A percentile compares a stretch with the other conserved stretches of the same genome.
Conservation (phyloP, 2,888 invertebrate genomes). For the Rhogogaster chlorosoma region DNA sequence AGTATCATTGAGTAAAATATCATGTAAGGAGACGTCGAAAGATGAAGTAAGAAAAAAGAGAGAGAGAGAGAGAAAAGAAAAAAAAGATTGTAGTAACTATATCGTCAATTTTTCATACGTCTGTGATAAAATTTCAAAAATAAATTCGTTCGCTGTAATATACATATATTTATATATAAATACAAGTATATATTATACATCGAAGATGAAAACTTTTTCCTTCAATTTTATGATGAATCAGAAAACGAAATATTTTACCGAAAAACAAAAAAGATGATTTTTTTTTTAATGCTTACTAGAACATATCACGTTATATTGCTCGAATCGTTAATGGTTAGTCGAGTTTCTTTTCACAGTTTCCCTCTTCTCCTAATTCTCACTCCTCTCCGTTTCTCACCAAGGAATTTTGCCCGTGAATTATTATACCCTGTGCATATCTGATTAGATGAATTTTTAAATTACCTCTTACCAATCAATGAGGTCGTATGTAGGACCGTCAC, state of each 20-base stretch:
- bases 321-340: background rate
- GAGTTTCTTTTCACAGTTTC: background rate
- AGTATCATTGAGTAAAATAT: too few relatives aligned
- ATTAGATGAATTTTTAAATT: conserved; percentile 49
- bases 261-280: background rate
- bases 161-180: too few relatives aligned
- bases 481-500: conserved; percentile 49
- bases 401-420: conserved; percentile 41
- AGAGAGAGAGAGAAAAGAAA: too few relatives aligned
- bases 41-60: too few relatives aligned
- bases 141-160: too few relatives aligned
- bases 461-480: conserved; percentile 46
- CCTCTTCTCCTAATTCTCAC: too few relatives aligned
- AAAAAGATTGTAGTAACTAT: too few relatives aligned
- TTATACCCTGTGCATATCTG: conserved; percentile 42
- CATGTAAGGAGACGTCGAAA: too few relatives aligned
- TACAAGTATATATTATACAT: too few relatives aligned
- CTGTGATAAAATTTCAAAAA: too few relatives aligned
- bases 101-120: too few relatives aligned
- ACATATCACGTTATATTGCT: background rate
- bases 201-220: too few relatives aligned
- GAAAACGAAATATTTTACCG: background rate
- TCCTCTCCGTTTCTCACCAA: background rate
- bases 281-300: background rate
- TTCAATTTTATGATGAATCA: background rate